Percentiles rank a stretch among this genome's conserved stretches.
These are phyloP conservation scores for Prolemur simus DNA, from an alignment of 2,113 vertebrate genomes.

Conservation along the genomic window DNA sequence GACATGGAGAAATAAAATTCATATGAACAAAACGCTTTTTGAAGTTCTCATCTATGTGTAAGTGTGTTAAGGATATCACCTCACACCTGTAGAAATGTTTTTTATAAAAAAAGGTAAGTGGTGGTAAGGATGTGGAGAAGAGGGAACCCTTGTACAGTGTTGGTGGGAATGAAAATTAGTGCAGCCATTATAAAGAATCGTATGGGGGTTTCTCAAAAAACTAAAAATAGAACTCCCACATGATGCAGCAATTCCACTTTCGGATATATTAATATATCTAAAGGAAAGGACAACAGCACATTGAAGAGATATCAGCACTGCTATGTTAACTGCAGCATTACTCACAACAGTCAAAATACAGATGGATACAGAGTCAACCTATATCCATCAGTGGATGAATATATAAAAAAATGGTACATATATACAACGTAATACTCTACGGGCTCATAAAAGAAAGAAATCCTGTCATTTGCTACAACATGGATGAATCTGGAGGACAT, in stretches of 20 bases:
- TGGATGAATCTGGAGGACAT: not conserved
- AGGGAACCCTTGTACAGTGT: not conserved
- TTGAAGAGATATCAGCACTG: not conserved
- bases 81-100: not conserved
- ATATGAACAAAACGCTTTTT: not conserved
- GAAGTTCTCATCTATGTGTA: not conserved
- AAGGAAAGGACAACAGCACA: not conserved
- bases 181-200: not conserved
- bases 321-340: not conserved
- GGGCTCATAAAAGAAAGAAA: not conserved
- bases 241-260: not conserved
- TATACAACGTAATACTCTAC: not conserved
- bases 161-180: not conserved
- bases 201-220: not conserved
- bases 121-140: not conserved
- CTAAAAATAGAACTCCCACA: not conserved
- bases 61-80: not conserved
- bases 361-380: not conserved
- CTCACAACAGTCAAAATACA: not conserved
- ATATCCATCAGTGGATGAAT: not conserved
- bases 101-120: not conserved
- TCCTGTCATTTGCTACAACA: not conserved
- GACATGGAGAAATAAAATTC: not conserved
- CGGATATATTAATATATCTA: not conserved
- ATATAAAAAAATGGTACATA: not conserved